Conservation (phyloP, 2,888 invertebrate genomes). For the Aphelenchoides bicaudatus region DNA sequence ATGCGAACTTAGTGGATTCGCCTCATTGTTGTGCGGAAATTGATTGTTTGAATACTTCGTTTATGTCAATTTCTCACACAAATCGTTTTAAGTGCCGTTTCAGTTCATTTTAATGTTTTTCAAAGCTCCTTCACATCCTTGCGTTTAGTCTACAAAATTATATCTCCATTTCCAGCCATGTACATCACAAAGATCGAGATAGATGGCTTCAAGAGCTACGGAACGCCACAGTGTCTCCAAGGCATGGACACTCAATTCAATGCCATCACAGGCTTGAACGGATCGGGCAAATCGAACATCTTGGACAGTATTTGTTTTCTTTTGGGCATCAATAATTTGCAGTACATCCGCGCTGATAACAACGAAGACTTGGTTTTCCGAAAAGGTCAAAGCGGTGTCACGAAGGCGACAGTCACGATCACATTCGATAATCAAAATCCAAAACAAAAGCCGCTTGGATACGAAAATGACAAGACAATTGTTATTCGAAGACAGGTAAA, state of each 20-base stretch:
- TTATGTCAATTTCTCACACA: no score
- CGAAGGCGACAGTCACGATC: conserved; percentile 89
- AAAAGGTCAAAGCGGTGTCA: conserved; percentile 90
- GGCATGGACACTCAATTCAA: conserved; percentile 92
- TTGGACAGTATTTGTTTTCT: conserved; percentile 96
- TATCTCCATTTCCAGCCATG: no score
- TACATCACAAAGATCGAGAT: conserved; percentile 83
- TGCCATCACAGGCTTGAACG: conserved; percentile 95
- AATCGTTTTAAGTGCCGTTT: no score
- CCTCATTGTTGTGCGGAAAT: no score
- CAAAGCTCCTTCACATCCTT: no score
- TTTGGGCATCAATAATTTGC: conserved; percentile 85
- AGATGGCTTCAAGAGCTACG: conserved; percentile 98
- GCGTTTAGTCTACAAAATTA: no score
- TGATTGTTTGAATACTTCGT: no score
- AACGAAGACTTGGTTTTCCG: conserved; percentile 95
- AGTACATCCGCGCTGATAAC: conserved; percentile 66
- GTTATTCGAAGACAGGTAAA: conserved; percentile 81
- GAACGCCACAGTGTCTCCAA: conserved; percentile 81
- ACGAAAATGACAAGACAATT: conserved; percentile 83
- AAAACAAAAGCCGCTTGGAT: conserved; percentile 77
- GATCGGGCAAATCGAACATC: conserved; percentile 75
- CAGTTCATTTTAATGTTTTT: no score
- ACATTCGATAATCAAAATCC: conserved; percentile 83
- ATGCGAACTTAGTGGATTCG: no score